Conservation (phyloP, 2,888 invertebrate species). For the Proisotoma minuta region DNA sequence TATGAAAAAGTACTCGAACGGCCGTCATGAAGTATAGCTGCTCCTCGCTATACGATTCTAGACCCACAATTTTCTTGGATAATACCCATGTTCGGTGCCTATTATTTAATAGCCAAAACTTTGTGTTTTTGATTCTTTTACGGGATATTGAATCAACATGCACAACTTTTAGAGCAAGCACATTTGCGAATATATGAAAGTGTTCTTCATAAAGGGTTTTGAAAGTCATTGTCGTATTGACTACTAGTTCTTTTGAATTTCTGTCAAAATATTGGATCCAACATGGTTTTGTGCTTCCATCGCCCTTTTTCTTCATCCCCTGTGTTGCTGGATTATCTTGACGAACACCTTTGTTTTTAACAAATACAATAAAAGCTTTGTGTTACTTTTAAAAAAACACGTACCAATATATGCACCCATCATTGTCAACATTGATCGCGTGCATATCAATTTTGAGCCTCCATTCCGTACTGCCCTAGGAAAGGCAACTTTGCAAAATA, state of each 20-base stretch:
- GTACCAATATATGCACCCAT: neutral
- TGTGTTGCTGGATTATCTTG: too few species aligned
- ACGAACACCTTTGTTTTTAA: too few species aligned
- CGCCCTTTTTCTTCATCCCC: neutral
- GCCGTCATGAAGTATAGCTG: slow-evolving; percentile 20
- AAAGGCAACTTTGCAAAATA: neutral
- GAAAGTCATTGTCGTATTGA: neutral
- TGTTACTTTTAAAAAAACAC: neutral
- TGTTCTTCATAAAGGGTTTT: neutral
- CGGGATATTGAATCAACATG: neutral
- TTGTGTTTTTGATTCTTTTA: neutral
- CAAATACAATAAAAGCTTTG: too few species aligned
- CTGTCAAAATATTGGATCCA: neutral
- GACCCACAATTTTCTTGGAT: neutral
- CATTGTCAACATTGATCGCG: neutral
- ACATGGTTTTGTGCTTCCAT: neutral
- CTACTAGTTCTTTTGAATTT: neutral
- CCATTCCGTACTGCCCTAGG: slow-evolving; percentile 2
- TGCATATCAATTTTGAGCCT: neutral
- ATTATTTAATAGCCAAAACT: neutral
- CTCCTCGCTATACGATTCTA: slow-evolving; percentile 13
- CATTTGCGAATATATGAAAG: neutral
- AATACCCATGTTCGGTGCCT: neutral
- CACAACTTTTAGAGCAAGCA: slow-evolving; percentile 9
- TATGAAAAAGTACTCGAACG: slow-evolving; percentile 13